Conservation (phyloP, 1,140 invertebrate species). For the Drosophila setifemur region DNA sequence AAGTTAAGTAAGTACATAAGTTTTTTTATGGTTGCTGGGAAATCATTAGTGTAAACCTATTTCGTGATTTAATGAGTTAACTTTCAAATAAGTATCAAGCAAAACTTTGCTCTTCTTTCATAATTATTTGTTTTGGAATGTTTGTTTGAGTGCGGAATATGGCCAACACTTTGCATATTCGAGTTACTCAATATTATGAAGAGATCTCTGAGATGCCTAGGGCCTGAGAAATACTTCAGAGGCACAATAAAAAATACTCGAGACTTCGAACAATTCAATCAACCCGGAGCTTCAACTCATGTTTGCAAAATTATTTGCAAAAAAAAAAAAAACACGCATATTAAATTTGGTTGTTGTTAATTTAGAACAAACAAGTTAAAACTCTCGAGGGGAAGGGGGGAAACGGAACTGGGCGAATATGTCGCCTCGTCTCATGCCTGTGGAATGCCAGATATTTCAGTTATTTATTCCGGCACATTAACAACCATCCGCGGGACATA, state of each 20-base stretch:
- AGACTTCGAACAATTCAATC: constrained; percentile 50
- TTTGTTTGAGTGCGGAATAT: constrained; percentile 14
- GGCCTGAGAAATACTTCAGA: constrained; percentile 32
- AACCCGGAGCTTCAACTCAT: constrained; percentile 40
- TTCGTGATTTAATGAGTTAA: no score
- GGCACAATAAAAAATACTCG: constrained; percentile 43
- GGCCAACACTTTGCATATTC: constrained; percentile 33
- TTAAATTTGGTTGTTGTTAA: constrained; percentile 34
- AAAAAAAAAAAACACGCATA: constrained; percentile 4
- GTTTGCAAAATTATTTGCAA: constrained; percentile 48
- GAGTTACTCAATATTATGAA: constrained; percentile 20
- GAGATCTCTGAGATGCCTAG: constrained; percentile 25
- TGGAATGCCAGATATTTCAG: constrained; percentile 69
- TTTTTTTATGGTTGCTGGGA: no score
- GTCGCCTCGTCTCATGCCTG: constrained; percentile 52
- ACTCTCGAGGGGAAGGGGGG: no score
- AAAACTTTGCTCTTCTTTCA: not conserved
- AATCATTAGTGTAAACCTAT: no score
- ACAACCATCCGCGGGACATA: constrained; percentile 45
- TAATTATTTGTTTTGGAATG: no score
- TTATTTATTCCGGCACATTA: constrained; percentile 78
- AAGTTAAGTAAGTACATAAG: constrained; percentile 36
- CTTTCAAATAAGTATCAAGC: not conserved
- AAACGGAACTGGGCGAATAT: constrained; percentile 64
- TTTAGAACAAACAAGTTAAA: constrained; percentile 71